Evolutionary conservation across 2,113 vertebrate species (phyloP).

Genomic region (Melanostigma gelatinosum): DNA sequence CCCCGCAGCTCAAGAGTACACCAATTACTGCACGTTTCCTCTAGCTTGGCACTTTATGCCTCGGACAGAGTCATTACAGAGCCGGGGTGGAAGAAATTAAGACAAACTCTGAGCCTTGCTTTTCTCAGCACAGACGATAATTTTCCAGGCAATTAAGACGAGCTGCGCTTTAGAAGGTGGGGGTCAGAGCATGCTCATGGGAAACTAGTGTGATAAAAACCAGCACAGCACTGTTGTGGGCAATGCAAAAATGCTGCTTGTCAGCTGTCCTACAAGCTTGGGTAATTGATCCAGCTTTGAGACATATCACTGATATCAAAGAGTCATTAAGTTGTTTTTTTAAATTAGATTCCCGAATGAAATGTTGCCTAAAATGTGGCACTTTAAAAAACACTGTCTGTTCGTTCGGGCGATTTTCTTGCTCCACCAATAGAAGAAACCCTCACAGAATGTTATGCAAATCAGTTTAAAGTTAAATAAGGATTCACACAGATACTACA

Average conservation of each 20-base stretch:
- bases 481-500: neutral
- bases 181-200: constrained; percentile 69
- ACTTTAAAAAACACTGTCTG: constrained; percentile 18
- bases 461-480: neutral
- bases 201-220: constrained; percentile 62
- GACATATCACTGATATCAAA: constrained; percentile 66
- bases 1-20: constrained; percentile 38
- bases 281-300: constrained; percentile 72
- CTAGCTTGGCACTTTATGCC: constrained; percentile 65
- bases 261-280: constrained; percentile 79
- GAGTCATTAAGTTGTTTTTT: constrained; percentile 62
- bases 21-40: constrained; percentile 74
- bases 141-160: constrained; percentile 80
- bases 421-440: neutral
- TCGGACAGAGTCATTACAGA: constrained; percentile 52
- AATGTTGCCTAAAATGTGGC: constrained; percentile 35
- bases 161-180: constrained; percentile 58
- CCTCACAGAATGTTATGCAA: neutral
- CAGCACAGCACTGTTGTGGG: constrained; percentile 53
- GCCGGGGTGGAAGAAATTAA: constrained; percentile 58
- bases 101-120: constrained; percentile 58
- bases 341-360: constrained; percentile 50
- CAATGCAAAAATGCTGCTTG: constrained; percentile 67
- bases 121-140: constrained; percentile 72
- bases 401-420: neutral